These are phyloP conservation scores for Platichthys flesus DNA, from an alignment of 2,113 vertebrate species.

Conservation along the genomic window DNA sequence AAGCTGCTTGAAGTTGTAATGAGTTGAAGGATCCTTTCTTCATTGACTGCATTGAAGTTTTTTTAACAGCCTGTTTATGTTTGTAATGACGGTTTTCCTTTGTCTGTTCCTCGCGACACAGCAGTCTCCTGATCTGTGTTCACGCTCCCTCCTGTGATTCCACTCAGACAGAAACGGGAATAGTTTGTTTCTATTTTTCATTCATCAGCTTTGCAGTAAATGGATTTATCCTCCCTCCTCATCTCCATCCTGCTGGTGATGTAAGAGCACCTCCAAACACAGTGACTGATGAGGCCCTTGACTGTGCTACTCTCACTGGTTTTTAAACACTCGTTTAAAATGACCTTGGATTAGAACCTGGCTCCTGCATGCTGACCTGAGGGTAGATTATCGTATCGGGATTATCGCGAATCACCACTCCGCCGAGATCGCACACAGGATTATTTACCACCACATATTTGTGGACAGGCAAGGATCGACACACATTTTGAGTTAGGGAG, in stretches of 20 bases:
- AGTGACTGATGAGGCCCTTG: background rate
- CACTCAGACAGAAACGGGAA: slow-evolving; percentile 25
- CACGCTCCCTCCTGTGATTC: slow-evolving; percentile 27
- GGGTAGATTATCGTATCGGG: slow-evolving; percentile 12
- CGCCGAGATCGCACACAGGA: slow-evolving; percentile 46
- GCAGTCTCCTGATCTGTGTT: slow-evolving; percentile 35
- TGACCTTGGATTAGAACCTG: slow-evolving; percentile 70
- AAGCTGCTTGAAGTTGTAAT: background rate
- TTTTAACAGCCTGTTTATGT: slow-evolving; percentile 6
- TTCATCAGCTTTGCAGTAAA: slow-evolving; percentile 30
- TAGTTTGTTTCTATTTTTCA: slow-evolving; percentile 34
- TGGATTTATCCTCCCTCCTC: slow-evolving; percentile 11
- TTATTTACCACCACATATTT: slow-evolving; percentile 45
- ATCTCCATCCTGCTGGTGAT: background rate
- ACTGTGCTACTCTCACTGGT: background rate
- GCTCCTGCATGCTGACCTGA: slow-evolving; percentile 25
- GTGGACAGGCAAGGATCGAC: slow-evolving; percentile 12
- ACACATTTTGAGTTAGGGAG: slow-evolving; percentile 21
- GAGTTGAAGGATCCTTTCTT: background rate
- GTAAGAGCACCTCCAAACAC: background rate
- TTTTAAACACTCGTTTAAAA: slow-evolving; percentile 43
- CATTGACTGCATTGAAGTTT: background rate
- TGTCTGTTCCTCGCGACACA: slow-evolving; percentile 2
- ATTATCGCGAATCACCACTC: slow-evolving; percentile 60
- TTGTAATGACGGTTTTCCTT: slow-evolving; percentile 10